These are phyloP conservation scores for honey bee (Apis mellifera) DNA, from an alignment of 1,140 invertebrate species.

Conservation along the genomic window DNA sequence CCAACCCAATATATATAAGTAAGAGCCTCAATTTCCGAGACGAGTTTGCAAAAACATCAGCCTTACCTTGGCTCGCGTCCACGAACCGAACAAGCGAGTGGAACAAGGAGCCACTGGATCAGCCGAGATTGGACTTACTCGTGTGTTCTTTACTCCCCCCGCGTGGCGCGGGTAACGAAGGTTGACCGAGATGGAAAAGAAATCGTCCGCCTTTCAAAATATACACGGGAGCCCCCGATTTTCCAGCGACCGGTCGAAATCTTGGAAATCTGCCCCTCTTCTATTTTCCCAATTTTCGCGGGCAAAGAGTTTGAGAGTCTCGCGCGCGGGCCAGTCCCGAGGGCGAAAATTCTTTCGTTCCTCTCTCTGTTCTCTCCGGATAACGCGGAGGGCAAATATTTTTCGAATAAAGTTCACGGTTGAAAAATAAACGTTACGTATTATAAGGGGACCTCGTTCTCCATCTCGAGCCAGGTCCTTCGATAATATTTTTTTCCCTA, in stretches of 20 bases:
- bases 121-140: not conserved
- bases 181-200: not conserved
- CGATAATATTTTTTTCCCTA: not conserved
- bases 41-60: slow-evolving; percentile 43
- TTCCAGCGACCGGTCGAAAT: not conserved
- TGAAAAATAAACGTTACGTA: slow-evolving; percentile 18
- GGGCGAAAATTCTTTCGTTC: too few relatives aligned
- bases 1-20: slow-evolving; percentile 21
- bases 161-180: not conserved
- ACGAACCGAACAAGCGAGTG: slow-evolving; percentile 18
- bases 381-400: slow-evolving; percentile 27
- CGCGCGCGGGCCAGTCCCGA: too few relatives aligned
- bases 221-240: not conserved
- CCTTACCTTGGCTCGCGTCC: slow-evolving; percentile 56
- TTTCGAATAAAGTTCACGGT: slow-evolving; percentile 6
- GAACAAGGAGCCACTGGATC: not conserved
- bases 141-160: not conserved
- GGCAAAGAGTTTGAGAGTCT: too few relatives aligned
- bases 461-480: not conserved
- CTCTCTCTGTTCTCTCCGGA: not conserved
- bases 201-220: not conserved
- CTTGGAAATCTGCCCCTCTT: not conserved
- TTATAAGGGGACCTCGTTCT: not conserved
- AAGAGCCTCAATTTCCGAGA: slow-evolving; percentile 52
- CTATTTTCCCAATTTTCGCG: too few relatives aligned